Evolutionary conservation across 2,797 vertebrate genomes (phyloP), one percentile per base, ranked within the genome.

Genomic region (Gambelia wislizenii): DNA sequence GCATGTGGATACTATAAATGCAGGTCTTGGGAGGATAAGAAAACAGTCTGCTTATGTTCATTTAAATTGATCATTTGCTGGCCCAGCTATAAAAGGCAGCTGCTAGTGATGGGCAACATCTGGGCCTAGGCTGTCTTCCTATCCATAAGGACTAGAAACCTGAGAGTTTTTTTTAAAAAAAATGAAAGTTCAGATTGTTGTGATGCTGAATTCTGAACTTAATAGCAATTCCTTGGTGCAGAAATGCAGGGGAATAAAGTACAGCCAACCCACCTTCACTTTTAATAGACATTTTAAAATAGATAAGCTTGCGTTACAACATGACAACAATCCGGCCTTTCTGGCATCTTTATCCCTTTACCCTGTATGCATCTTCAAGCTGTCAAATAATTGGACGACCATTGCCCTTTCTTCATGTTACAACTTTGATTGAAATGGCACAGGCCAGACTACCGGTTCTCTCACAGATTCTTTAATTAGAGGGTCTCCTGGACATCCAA

Each of bases 381-480:
- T 95, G 92, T 95, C 94, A 93, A 93, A 88, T 90, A 94, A 94
- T 94, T 92, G 94, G 94, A 93, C 89, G 91, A 92, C 91, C 85
- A 85, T 86, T 94, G 93, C 93, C 93, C 94, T 96, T 96, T 95
- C 94, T 95, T 96, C 94, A 92, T 95, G 96, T 96, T 95, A 95
- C 93, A 95, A 96, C 94, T 93, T 79, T 97, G 95, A 97, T 97
- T 97, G 95, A 96, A 97, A 95, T 96, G 96, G 96, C 97, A 97
- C 95, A 97, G 98, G 97, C 97, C 98, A 98, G 97, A 98, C 97
- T 97, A 96, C 97, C 94, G 90, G 95, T 96, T 97, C 94, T 95
- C 96, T 97, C 95, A 95, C 95, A 97, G 95, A 92, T 97, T 96
- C 97, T 96, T 98, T 98, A 98, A 98, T 98, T 98, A 98, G 96